Percentiles rank a stretch among this genome's conserved stretches.
phyloP scores from a whole-genome alignment of 2,888 invertebrate genomes.

The Ecliptopera silaceata region DNA sequence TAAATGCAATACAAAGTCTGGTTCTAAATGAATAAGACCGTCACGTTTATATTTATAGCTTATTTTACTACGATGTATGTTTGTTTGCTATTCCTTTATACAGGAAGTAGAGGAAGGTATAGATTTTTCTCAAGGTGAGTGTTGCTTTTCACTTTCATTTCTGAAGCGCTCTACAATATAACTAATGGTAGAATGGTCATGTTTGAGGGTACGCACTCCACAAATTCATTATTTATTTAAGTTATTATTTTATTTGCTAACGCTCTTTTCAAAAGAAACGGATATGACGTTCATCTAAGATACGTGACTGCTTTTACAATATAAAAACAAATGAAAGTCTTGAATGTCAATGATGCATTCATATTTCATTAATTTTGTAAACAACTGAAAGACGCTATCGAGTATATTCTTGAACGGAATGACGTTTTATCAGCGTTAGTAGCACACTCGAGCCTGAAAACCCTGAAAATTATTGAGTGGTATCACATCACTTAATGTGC shows the following conservation, averaged over 20 bases:
- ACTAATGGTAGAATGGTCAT: neutral
- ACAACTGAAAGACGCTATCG: slow-evolving; percentile 2
- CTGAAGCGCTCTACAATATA: neutral
- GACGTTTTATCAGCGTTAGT: slow-evolving; percentile 16
- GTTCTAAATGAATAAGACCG: slow-evolving; percentile 9
- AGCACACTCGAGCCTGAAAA: slow-evolving; percentile 14
- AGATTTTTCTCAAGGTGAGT: neutral
- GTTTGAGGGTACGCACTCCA: too few relatives aligned
- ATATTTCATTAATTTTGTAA: slow-evolving; percentile 9
- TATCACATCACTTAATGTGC: slow-evolving; percentile 4
- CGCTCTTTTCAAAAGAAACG: slow-evolving; percentile 17
- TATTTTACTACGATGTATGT: neutral
- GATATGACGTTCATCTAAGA: slow-evolving; percentile 17
- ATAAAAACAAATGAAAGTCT: slow-evolving; percentile 17
- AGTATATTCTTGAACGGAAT: slow-evolving; percentile 2
- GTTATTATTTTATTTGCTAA: slow-evolving; percentile 6
- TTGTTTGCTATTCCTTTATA: neutral
- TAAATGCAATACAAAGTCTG: slow-evolving; percentile 16
- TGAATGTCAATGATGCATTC: slow-evolving; percentile 8
- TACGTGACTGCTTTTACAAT: slow-evolving; percentile 3
- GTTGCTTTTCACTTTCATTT: neutral
- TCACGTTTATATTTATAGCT: slow-evolving; percentile 11
- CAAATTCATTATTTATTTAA: too few relatives aligned
- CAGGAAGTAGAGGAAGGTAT: too few relatives aligned
- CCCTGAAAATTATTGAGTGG: slow-evolving; percentile 7